Evolutionary conservation across 2,797 vertebrate species (phyloP), one percentile per base, ranked within the genome.

Genomic region (Karalla daura): DNA sequence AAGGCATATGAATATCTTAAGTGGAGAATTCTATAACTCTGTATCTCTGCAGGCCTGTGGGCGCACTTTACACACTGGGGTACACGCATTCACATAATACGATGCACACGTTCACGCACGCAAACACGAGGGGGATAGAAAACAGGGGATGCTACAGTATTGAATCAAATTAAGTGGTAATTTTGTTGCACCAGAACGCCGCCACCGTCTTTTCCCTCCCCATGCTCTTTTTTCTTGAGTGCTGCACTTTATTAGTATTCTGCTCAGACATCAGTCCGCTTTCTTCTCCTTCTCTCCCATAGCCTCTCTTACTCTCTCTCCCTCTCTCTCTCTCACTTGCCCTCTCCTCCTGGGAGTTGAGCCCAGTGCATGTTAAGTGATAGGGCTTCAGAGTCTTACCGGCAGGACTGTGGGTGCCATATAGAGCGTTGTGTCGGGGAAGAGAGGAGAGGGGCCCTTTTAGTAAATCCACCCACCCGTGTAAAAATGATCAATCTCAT

Each of bases 161-260:
- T 85, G 78, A 83, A 91, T 85, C 71, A 80, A 92, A 93, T 93
- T 76, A 91, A 91, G 88, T 83, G 70, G 81, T 89, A 76, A 91
- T 91, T 88, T 80, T 63, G 69, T 59, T 58, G 45, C 72, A 36
- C 46, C 55, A 20, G 49, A 68, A 72, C 40, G 21, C 59, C 35
- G 27, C 74, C 70, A 28, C 77, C 41, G 68, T 74, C 81, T 81
- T 76, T 60, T 23, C 28, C 39, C 39, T 25, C 30, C 37, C 40
- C 50, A 18, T 20, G 1, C 49, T 69, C 24, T 17, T 46, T 45
- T 56, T 68, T 75, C 79, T 84, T 72, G 64, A 91, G 74, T 70
- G 79, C 85, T 88, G 78, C 75, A 61, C 81, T 81, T 88, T 89
- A 89, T 92, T 90, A 91, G 86, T 87, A 92, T 92, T 90, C 89